Base-by-base conservation (phyloP, 2,113 vertebrate genomes). In the Entomyzon cyanotis region DNA sequence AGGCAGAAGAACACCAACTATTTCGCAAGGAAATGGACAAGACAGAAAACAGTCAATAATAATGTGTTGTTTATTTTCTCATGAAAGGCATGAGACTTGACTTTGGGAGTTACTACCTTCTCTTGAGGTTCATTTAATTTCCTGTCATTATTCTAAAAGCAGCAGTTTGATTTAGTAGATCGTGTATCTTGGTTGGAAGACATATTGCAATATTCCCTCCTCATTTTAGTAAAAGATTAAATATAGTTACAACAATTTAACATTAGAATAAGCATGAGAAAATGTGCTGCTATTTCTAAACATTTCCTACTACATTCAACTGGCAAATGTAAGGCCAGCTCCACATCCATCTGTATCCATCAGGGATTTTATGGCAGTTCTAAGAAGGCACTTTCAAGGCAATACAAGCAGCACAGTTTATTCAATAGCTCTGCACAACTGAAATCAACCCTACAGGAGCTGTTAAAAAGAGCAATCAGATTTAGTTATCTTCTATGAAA, bases 161-260 rank as follows among this genome's bases (percentile, higher is more conserved):
- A 80, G 64, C 15, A 77, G 58, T 56, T 84, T 69, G 12, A 79
- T 52, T 71, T 28, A 37, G 12, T 22, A 41, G 53, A 53, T 56
- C 16, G 27, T 2, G 0, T 41, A 67, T 20, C 55, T 74, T 0
- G 0, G 27, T 5, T 37, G 35, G 56, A 86, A 83, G 16, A 71
- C 1, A 1, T 11, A 31, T 23, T 67, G 39, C 56, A 87, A 75
- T 71, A 87, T 25, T 71, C 10, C 44, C 25, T 83, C 39, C 49
- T 74, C 50, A 15, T 89, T 89, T 81, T 44, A 89, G 27, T 35
- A 55, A 30, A 71, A 67, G 8, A 76, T 23, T 37, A 69, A 46
- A 81, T 28, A 9, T 5, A 33, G 58, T 19, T 73, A 17, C 6
- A 55, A 89, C 24, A 53, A 23, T 74, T 92, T 89, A 22, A 71